Percentiles rank a stretch among this genome's conserved stretches.
Conservation (phyloP, 2,888 invertebrate genomes). For the Cepaea hortensis region DNA sequence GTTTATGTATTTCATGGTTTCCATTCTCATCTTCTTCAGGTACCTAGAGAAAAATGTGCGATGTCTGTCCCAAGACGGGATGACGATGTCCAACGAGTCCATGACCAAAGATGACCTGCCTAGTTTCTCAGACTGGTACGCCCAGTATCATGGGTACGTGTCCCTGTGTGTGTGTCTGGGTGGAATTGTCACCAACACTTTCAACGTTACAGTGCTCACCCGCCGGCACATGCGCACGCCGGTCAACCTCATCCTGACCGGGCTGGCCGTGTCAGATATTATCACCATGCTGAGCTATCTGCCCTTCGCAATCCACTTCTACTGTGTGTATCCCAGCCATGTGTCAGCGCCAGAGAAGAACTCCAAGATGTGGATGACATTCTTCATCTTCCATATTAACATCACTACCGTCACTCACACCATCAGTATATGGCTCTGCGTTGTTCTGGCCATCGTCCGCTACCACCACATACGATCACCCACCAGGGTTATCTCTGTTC, state of each 20-base stretch:
- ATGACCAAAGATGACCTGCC: constrained; percentile 53
- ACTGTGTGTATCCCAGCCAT: constrained; percentile 63
- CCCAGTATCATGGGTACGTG: constrained; percentile 86
- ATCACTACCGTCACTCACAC: constrained; percentile 92
- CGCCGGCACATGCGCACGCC: constrained; percentile 91
- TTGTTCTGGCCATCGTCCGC: constrained; percentile 92
- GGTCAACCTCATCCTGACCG: constrained; percentile 91
- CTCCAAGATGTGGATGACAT: constrained; percentile 75
- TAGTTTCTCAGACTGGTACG: constrained; percentile 64
- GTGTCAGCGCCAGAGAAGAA: constrained; percentile 62
- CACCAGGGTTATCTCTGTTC: constrained; percentile 82
- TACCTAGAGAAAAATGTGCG: constrained; percentile 60
- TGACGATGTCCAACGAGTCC: constrained; percentile 55
- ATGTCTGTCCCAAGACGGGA: constrained; percentile 49
- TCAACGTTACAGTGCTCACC: constrained; percentile 90
- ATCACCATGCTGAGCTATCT: constrained; percentile 92
- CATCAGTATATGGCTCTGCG: constrained; percentile 93
- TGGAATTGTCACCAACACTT: constrained; percentile 92
- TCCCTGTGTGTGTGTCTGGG: constrained; percentile 91
- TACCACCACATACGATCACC: constrained; percentile 84
- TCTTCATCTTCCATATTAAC: constrained; percentile 85
- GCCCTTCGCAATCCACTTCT: constrained; percentile 86
- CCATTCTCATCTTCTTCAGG: constrained; percentile 46
- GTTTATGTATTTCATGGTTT: background rate
- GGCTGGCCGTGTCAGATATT: constrained; percentile 90